Percentiles rank a stretch among this genome's conserved stretches.
Evolutionary conservation across 2,113 vertebrate species (phyloP).

Genomic region (Paraplagusia blochii): DNA sequence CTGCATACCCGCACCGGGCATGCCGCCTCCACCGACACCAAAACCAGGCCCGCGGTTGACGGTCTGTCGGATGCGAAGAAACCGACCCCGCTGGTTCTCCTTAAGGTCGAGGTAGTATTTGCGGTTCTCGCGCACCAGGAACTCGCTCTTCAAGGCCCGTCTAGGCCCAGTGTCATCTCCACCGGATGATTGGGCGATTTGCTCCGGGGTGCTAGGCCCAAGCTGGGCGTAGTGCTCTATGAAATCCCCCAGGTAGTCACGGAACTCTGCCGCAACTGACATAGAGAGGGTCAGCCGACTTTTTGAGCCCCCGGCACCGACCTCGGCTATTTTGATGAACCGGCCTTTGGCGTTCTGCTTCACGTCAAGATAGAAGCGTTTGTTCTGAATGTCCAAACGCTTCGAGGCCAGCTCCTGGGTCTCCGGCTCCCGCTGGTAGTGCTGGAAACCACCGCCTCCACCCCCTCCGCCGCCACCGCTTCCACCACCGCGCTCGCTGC

Average conservation of each 20-base stretch:
- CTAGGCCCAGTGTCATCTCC: constrained; percentile 83
- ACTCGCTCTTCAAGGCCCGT: constrained; percentile 88
- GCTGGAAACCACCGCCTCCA: constrained; percentile 66
- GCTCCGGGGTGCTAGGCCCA: constrained; percentile 90
- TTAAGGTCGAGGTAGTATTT: constrained; percentile 94
- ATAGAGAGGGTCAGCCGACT: constrained; percentile 93
- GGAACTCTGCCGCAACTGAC: constrained; percentile 92
- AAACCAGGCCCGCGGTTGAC: constrained; percentile 87
- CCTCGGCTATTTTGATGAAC: constrained; percentile 97
- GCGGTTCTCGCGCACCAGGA: constrained; percentile 87
- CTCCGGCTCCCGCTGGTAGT: constrained; percentile 82
- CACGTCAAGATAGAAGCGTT: constrained; percentile 89
- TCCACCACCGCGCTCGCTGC: constrained; percentile 83
- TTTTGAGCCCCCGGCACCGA: constrained; percentile 91
- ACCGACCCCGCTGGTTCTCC: constrained; percentile 90
- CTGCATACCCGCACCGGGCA: constrained; percentile 80
- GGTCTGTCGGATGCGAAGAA: constrained; percentile 87
- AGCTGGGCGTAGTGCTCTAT: constrained; percentile 93
- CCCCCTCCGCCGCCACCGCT: constrained; percentile 65
- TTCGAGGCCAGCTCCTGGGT: constrained; percentile 90
- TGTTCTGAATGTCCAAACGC: constrained; percentile 89
- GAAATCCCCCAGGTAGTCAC: constrained; percentile 90
- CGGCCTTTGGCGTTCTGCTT: constrained; percentile 92
- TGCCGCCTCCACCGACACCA: constrained; percentile 76
- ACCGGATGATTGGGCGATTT: constrained; percentile 85